Evolutionary conservation across 2,888 invertebrate species (phyloP), one percentile per base, ranked within the genome.

Genomic region (Proisotoma minuta): DNA sequence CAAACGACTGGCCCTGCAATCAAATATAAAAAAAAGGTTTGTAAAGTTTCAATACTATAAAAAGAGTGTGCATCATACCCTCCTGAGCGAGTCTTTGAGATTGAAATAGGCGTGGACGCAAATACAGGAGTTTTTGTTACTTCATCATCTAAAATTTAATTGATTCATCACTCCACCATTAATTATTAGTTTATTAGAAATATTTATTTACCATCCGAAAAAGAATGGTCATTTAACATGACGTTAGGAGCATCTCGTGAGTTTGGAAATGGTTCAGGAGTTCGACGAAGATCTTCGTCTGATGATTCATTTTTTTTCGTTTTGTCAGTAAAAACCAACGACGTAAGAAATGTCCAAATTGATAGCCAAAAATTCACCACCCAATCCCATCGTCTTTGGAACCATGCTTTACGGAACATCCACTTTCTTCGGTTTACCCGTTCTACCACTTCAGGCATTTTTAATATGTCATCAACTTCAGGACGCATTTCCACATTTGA

Each of bases 401-500:
- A 26, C 47, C 60, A 65, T 40, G 66, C 68, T 57, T 57, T 59
- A 18, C 57, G 50, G 39, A 71, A 40, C 27, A 49, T 53, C 68
- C 71, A 69, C 39, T 62, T 60, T 47, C 74, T 60, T 28, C 53
- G 65, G 3, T 59, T 18, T 12, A 62, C 58, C 22, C 64, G 62
- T 3, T 74, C 74, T 73, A 74, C 71, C n/a, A 79, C 75, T 53
- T 70, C 75, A 12, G 77, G 79, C 68, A 81, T 77, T 8, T 77
- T 74, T 3, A 85, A 75, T 12, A 84, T 75, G 59, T 82, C 77
- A 54, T 81, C 79, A 1, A 82, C 82, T 23, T 82, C 80, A 3
- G 84, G 83, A 65, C 85, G 76, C 59, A 76, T 74, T 15, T 68
- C 69, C 3, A 81, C 80, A 73, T 84, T 79, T 1, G 82, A 81